Conservation (phyloP, 2,797 vertebrate species). For the Mus minutoides region DNA sequence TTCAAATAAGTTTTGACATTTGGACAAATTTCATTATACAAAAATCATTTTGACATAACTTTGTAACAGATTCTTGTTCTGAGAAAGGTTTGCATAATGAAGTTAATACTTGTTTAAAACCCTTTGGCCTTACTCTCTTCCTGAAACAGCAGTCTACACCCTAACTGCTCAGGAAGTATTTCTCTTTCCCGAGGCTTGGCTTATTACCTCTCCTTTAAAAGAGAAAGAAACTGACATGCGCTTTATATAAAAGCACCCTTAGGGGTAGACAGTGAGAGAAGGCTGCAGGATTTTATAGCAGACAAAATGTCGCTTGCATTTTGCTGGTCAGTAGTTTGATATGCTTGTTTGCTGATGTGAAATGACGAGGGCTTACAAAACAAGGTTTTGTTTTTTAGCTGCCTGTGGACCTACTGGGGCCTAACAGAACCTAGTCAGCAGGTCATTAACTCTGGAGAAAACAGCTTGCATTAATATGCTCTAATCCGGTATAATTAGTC, state of each 20-base stretch:
- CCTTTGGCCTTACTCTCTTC: constrained; percentile 36
- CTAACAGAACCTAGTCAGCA: constrained; percentile 92
- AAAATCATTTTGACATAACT: constrained; percentile 32
- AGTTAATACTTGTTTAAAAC: constrained; percentile 22
- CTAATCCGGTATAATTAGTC: constrained; percentile 99
- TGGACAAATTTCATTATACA: constrained; percentile 32
- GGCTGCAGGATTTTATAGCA: constrained; percentile 85
- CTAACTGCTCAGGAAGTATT: constrained; percentile 29
- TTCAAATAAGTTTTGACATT: constrained; percentile 54
- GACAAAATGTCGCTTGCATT: constrained; percentile 90
- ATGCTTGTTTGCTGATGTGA: constrained; percentile 93
- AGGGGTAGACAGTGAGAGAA: constrained; percentile 88
- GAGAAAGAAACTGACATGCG: constrained; percentile 85
- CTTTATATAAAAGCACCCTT: constrained; percentile 91
- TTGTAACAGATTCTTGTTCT: constrained; percentile 21
- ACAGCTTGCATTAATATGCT: constrained; percentile 99
- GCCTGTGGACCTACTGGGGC: constrained; percentile 89
- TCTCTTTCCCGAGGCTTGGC: constrained; percentile 64
- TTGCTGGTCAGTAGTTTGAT: constrained; percentile 91
- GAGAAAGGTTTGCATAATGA: constrained; percentile 31
- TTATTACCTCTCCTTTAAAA: constrained; percentile 66
- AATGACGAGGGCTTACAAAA: constrained; percentile 91
- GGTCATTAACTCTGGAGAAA: constrained; percentile 98
- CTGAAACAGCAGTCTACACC: constrained; percentile 34
- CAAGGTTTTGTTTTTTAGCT: constrained; percentile 90